Conservation (phyloP, 2,113 vertebrate species). For the Tetrax tetrax region DNA sequence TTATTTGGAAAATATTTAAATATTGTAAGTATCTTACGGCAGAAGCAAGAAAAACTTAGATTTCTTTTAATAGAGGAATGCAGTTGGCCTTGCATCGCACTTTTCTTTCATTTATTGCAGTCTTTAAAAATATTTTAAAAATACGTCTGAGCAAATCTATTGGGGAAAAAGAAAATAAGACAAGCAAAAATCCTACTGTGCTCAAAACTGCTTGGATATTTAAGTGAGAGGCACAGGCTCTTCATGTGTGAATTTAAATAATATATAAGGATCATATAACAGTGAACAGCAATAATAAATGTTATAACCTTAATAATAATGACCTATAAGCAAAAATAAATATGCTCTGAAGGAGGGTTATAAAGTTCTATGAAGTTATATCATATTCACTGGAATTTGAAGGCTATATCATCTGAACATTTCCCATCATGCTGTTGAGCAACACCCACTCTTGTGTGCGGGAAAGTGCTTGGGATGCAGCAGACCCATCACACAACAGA, state of each 20-base stretch:
- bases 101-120: not conserved
- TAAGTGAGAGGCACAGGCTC: not conserved
- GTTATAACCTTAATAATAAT: not conserved
- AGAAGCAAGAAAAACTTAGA: not conserved
- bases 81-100: not conserved
- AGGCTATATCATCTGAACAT: not conserved
- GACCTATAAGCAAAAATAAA: not conserved
- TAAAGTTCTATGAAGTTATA: not conserved
- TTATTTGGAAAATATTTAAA: not conserved
- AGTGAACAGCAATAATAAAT: not conserved
- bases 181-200: not conserved
- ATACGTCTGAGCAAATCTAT: not conserved
- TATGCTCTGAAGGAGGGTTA: not conserved
- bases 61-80: not conserved
- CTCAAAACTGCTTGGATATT: not conserved
- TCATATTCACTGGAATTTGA: not conserved
- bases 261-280: not conserved
- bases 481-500: not conserved
- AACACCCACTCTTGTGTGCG: rapidly evolving
- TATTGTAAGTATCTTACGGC: not conserved
- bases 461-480: not conserved
- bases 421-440: not conserved
- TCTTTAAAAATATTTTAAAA: not conserved
- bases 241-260: not conserved
- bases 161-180: not conserved